Percentiles rank a stretch among this genome's conserved stretches.
phyloP scores from a whole-genome alignment of 2,888 invertebrate species.

The Endomychus coccineus region DNA sequence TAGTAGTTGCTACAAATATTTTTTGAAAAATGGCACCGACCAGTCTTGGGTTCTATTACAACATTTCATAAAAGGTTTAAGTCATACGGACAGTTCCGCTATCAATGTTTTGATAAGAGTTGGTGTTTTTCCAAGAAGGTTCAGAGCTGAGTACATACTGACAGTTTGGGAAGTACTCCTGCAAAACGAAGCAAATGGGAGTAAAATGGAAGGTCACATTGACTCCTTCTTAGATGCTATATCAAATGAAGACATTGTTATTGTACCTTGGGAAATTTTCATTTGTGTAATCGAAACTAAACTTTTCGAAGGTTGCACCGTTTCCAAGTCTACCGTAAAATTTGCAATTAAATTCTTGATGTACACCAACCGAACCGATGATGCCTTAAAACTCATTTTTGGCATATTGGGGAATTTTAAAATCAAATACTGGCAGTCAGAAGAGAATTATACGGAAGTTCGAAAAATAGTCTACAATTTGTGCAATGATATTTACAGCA shows the following conservation, averaged over 20 bases:
- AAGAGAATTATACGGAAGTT: neutral
- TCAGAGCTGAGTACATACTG: constrained; percentile 5
- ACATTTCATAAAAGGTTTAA: constrained; percentile 5
- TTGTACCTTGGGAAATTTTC: constrained; percentile 5
- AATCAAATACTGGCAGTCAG: constrained; percentile 2
- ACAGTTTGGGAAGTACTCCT: constrained; percentile 5
- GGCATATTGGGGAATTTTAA: constrained; percentile 2
- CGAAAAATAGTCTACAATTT: constrained; percentile 3
- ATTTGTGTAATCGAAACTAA: constrained; percentile 7
- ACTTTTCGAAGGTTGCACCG: too few species aligned
- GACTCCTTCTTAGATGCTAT: constrained; percentile 3
- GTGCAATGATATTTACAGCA: constrained; percentile 2
- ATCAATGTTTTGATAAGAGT: constrained; percentile 7
- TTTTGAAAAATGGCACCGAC: constrained; percentile 2
- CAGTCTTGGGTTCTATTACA: constrained; percentile 8
- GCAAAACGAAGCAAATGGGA: constrained; percentile 5
- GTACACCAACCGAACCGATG: neutral
- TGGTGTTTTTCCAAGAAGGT: constrained; percentile 1
- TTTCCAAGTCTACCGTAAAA: too few species aligned
- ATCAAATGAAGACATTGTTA: constrained; percentile 3
- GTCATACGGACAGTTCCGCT: neutral
- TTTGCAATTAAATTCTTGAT: constrained; percentile 9
- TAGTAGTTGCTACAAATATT: constrained; percentile 6
- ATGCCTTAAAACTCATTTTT: constrained; percentile 1
- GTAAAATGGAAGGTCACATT: constrained; percentile 8